phyloP scores from a whole-genome alignment of 37 sponge, comb jelly and placozoan genomes.

The Chondrilla cf. caribensis region DNA sequence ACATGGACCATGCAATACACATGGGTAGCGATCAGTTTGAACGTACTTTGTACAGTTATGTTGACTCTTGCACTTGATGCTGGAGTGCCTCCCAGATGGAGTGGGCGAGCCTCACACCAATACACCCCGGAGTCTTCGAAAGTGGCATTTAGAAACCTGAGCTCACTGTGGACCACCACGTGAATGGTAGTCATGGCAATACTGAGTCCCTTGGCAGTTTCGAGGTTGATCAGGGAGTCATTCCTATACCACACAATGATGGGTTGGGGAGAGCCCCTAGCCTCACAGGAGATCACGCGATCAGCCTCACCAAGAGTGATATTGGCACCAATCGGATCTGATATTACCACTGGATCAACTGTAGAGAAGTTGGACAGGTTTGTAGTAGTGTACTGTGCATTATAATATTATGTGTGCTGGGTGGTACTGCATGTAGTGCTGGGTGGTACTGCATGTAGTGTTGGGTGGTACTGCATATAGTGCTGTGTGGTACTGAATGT shows the following conservation, averaged over 20 bases:
- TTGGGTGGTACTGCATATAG: too few species aligned
- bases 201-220: neutral
- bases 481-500: too few species aligned
- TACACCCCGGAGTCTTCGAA: conserved; percentile 47
- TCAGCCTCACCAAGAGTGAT: conserved; percentile 14
- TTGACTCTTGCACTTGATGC: neutral
- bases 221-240: conserved; percentile 14
- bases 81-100: neutral
- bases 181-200: neutral
- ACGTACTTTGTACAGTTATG: conserved; percentile 53
- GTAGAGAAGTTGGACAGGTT: too few species aligned
- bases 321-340: conserved; percentile 11
- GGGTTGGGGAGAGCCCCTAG: conserved; percentile 37
- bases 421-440: too few species aligned
- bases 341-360: conserved; percentile 43
- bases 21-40: too few species aligned
- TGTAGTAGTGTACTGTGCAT: too few species aligned
- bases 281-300: conserved; percentile 24
- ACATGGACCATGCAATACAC: too few species aligned
- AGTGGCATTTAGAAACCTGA: conserved; percentile 26
- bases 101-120: conserved; percentile 27
- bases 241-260: conserved; percentile 50
- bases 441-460: too few species aligned
- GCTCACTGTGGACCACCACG: conserved; percentile 11
- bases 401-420: too few species aligned